Conservation (phyloP, 2,113 vertebrate species). For the Morone saxatilis region DNA sequence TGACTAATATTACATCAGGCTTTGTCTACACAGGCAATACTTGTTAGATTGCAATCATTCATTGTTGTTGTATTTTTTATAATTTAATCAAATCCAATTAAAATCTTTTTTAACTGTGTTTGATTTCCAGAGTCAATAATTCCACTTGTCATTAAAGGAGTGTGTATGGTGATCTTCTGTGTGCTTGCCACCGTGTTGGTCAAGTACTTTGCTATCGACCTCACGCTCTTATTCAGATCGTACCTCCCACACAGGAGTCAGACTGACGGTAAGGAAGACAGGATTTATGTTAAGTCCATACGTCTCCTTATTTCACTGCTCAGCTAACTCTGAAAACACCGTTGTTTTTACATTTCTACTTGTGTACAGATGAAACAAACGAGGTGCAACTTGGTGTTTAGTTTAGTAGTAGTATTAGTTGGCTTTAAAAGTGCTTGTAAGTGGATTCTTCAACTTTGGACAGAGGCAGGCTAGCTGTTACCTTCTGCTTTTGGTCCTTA, state of each 20-base stretch:
- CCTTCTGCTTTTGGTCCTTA: too few species aligned
- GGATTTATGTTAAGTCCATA: background rate
- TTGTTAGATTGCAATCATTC: background rate
- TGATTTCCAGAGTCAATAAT: constrained; percentile 56
- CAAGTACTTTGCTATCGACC: constrained; percentile 73
- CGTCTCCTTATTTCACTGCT: too few species aligned
- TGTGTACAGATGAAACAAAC: too few species aligned
- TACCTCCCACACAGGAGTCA: constrained; percentile 6
- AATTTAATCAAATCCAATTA: too few species aligned
- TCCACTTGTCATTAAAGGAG: constrained; percentile 2
- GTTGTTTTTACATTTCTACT: too few species aligned
- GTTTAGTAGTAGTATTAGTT: too few species aligned
- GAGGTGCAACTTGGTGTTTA: too few species aligned
- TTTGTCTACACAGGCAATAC: background rate
- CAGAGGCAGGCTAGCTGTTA: too few species aligned
- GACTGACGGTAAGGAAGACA: constrained; percentile 62
- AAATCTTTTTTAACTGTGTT: background rate
- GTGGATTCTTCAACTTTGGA: too few species aligned
- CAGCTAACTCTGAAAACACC: too few species aligned
- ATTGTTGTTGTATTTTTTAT: background rate
- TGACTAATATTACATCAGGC: background rate
- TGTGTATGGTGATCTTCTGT: constrained; percentile 45
- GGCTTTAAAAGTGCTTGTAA: too few species aligned
- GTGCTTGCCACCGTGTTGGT: constrained; percentile 43
- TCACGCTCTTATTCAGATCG: constrained; percentile 72